Evolutionary conservation across 2,797 vertebrate species (phyloP), one percentile per base, ranked within the genome.

Genomic region (Myioborus miniatus): DNA sequence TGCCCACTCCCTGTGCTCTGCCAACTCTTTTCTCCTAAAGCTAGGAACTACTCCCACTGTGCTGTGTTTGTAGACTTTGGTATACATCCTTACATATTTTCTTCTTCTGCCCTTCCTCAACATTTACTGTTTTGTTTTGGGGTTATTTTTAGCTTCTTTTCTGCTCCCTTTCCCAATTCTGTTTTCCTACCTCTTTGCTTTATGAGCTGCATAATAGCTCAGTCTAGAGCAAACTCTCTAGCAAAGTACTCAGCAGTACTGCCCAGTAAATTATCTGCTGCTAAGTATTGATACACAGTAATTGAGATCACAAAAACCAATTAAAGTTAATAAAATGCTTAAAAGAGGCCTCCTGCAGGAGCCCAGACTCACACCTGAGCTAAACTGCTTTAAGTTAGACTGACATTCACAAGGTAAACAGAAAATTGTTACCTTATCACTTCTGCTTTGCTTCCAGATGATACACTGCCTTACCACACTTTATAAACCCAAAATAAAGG

Each of bases 1-100:
- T 83, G 89, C 93, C 94, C 90, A 91, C 87, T 91, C 90, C 50
- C 63, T 65, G n/a, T 16, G n/a, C 72, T 91, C 58, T 96, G 94
- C 94, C 95, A 96, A 86, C 22, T 95, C 80, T 49, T 23, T 74
- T 69, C 65, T 80, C 36, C 69, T 69, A 67, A 83, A 88, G 72
- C 65, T 29, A 94, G 72, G 30, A 91, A 75, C 71, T 62, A 83
- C 64, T 91, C 71, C 58, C n/a, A 17, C 71, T 56, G 63, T 11
- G 41, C 47, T 37, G 26, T 70, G 44, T 29, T 72, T 30, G 62
- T 29, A 11, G 26, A 27, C 47, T 44, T 58, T 34, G 20, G 43
- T 69, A 67, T 16, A 55, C 2, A 43, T 27, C 9, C 74, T 72
- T 79, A 65, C 11, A 12, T 30, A 74, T 69, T 74, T 87, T 74